Percentiles rank a stretch among this genome's conserved stretches.
These are phyloP conservation scores for Cephalotes varians DNA, from an alignment of 2,888 invertebrate genomes.

Conservation along the genomic window DNA sequence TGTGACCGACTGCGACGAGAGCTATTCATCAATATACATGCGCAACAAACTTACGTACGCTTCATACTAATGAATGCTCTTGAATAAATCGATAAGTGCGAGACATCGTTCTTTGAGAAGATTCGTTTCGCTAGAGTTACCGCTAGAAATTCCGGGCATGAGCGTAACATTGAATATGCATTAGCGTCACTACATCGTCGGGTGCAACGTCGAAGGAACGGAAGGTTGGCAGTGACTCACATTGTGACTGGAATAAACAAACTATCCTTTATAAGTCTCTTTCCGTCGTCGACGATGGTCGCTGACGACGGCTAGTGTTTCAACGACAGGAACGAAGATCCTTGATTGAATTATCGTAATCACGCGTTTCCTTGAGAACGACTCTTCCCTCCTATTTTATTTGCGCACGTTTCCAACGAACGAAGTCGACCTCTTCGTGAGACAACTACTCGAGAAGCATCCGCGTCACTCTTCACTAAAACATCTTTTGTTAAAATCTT, in stretches of 20 bases:
- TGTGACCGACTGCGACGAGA: constrained; percentile 2
- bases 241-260: constrained; percentile 80
- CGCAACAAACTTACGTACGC: constrained; percentile 42
- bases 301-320: constrained; percentile 40
- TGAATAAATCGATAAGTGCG: constrained; percentile 46
- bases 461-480: constrained; percentile 16
- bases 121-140: constrained; percentile 39
- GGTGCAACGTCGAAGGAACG: constrained; percentile 73
- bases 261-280: constrained; percentile 71
- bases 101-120: constrained; percentile 45
- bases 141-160: constrained; percentile 70
- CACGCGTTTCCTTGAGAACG: constrained; percentile 64
- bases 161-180: constrained; percentile 83
- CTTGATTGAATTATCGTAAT: constrained; percentile 78
- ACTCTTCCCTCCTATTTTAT: constrained; percentile 72
- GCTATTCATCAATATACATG: constrained; percentile 49
- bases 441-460: constrained; percentile 61
- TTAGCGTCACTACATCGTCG: constrained; percentile 79
- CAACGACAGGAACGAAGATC: constrained; percentile 72
- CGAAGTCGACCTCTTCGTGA: constrained; percentile 56
- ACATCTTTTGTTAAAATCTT: constrained; percentile 20
- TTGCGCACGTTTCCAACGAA: constrained; percentile 60
- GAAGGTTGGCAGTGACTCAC: constrained; percentile 75
- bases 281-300: constrained; percentile 17
- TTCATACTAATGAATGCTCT: constrained; percentile 47